phyloP scores from a whole-genome alignment of 2,888 invertebrate species.

The Torymus aiolomorphi region DNA sequence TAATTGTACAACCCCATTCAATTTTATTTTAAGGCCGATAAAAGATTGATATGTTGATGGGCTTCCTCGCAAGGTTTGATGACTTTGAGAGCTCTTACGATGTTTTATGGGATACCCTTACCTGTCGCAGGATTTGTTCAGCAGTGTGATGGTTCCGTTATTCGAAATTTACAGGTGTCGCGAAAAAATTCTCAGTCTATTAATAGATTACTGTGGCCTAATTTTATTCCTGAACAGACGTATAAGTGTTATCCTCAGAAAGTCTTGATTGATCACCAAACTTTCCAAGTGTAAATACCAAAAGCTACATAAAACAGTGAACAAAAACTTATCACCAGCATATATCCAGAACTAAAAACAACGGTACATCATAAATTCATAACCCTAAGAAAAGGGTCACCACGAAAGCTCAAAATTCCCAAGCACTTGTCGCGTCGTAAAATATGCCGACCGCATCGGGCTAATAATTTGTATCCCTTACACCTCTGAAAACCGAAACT shows the following conservation, averaged over 20 bases:
- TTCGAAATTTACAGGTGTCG: background rate
- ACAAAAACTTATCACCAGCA: no score
- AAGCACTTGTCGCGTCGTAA: background rate
- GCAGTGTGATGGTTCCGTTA: slow-evolving; percentile 3
- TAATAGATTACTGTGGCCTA: no score
- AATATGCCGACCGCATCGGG: background rate
- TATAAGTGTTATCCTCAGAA: no score
- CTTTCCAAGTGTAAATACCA: no score
- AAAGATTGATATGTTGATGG: slow-evolving; percentile 40
- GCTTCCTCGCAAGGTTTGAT: slow-evolving; percentile 24
- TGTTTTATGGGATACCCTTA: slow-evolving; percentile 20
- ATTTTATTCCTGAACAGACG: no score
- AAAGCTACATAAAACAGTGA: no score
- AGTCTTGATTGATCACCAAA: no score
- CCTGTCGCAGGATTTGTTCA: slow-evolving; percentile 13
- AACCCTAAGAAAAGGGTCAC: no score
- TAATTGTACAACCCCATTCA: slow-evolving; percentile 15
- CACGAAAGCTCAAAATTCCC: background rate
- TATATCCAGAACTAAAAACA: no score
- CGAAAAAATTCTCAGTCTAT: no score
- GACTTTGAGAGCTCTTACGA: slow-evolving; percentile 21
- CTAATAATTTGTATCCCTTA: no score
- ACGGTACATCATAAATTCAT: no score
- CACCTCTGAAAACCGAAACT: background rate
- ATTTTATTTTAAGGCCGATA: slow-evolving; percentile 27